Percentiles rank a stretch among this genome's conserved stretches.
These are phyloP conservation scores for Metaphire vulgaris DNA, from an alignment of 1,140 invertebrate genomes.

Conservation along the genomic window DNA sequence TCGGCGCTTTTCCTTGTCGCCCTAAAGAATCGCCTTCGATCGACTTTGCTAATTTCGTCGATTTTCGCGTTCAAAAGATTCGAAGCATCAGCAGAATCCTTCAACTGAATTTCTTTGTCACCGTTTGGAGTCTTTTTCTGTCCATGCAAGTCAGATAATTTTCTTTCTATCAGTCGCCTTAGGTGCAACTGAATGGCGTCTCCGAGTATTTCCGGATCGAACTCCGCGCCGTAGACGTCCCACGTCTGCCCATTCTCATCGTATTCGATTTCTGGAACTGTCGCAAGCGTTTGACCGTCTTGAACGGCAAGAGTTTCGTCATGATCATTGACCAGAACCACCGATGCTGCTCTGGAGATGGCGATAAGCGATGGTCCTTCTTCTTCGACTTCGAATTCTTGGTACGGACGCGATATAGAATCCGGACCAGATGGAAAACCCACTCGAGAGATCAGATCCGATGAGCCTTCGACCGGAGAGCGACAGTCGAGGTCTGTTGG, in stretches of 20 bases:
- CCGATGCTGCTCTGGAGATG: background rate
- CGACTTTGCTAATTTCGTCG: background rate
- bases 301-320: background rate
- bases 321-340: background rate
- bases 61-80: no score
- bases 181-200: conserved; percentile 35
- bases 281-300: background rate
- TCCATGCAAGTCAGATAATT: background rate
- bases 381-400: background rate
- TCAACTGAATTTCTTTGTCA: no score
- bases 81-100: no score
- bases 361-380: background rate
- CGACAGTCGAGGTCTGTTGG: no score
- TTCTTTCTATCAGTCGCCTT: conserved; percentile 19
- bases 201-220: conserved; percentile 33
- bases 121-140: background rate
- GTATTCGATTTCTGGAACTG: conserved; percentile 28
- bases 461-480: no score
- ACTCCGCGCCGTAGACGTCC: conserved; percentile 35
- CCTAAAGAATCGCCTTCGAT: background rate
- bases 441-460: background rate
- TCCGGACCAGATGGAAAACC: background rate
- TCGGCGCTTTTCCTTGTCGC: background rate
- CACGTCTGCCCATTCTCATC: conserved; percentile 35
- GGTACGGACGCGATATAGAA: background rate